phyloP scores from a whole-genome alignment of 2,113 vertebrate genomes.

The Heterocephalus glaber region DNA sequence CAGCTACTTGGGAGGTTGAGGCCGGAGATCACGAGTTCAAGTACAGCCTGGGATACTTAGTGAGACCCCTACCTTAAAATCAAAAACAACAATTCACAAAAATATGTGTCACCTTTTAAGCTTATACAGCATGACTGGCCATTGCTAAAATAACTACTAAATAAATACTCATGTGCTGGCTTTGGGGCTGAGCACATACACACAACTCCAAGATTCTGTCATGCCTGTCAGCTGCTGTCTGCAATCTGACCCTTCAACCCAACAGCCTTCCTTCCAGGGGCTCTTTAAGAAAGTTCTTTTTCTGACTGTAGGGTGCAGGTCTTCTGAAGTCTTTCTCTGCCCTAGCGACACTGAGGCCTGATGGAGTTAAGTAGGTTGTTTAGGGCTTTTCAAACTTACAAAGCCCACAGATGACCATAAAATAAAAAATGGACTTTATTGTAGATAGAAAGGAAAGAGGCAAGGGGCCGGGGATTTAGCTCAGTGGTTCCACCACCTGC shows the following conservation, averaged over 20 bases:
- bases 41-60: background rate
- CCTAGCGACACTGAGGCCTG: background rate
- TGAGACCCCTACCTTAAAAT: background rate
- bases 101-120: background rate
- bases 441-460: background rate
- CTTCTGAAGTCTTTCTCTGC: background rate
- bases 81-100: background rate
- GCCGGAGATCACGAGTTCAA: background rate
- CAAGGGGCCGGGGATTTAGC: background rate
- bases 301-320: background rate
- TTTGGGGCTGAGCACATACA: background rate
- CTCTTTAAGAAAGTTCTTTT: slow-evolving; percentile 22
- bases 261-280: background rate
- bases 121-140: background rate
- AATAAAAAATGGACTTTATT: slow-evolving; percentile 49
- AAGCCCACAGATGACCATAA: background rate
- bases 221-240: background rate
- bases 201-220: background rate
- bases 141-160: background rate
- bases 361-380: background rate
- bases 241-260: background rate
- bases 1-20: background rate
- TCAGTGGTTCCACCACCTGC: too few species aligned
- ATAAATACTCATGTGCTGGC: background rate
- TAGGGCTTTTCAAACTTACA: slow-evolving; percentile 5